Base-by-base conservation (phyloP, 2,888 invertebrate species). In the Diplolepis rosae region DNA sequence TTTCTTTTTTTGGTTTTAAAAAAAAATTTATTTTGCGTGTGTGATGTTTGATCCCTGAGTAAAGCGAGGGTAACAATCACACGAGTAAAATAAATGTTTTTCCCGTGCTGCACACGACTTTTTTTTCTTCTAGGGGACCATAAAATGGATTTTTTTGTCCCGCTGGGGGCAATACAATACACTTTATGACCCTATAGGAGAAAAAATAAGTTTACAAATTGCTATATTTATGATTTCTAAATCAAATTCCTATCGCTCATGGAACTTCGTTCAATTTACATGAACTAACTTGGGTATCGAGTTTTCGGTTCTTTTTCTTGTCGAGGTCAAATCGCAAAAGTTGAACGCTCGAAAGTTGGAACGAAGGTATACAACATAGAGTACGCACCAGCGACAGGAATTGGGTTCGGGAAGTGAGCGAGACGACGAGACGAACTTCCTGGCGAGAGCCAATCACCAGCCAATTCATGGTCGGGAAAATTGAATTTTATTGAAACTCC, bases 381-480 rank as follows among this genome's bases (percentile, higher is more conserved):
- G n/a, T 61, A 35, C 22, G 39, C 35, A 61, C 39, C 32, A 45
- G 45, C 45, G 45, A 28, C 35, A 61, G 39, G 39, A 61, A 61
- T 61, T 61, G 61, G 61, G 61, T 61, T 61, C 61, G 61, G 61
- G 61, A 61, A 61, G 35, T 39, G 39, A 61, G 61, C 61, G 61
- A 61, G 61, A 61, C 50, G 50, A 50, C 61, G 61, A 61, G 61
- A 61, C 61, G 61, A 81, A 72, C 78, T 79, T 78, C 69, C 66
- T 66, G 78, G 68, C 69, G 65, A 71, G 69, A 77, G 75, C 79
- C 84, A 84, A 84, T 85, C 82, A 84, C 78, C 72, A 76, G 77
- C 76, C 82, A 75, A 84, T 85, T 85, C 84, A 82, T 75, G 71
- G 72, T 65, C 70, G 78, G 77, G 77, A 77, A 84, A 84, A 85